phyloP scores from a whole-genome alignment of 2,888 invertebrate genomes.

The Altica lythri region DNA sequence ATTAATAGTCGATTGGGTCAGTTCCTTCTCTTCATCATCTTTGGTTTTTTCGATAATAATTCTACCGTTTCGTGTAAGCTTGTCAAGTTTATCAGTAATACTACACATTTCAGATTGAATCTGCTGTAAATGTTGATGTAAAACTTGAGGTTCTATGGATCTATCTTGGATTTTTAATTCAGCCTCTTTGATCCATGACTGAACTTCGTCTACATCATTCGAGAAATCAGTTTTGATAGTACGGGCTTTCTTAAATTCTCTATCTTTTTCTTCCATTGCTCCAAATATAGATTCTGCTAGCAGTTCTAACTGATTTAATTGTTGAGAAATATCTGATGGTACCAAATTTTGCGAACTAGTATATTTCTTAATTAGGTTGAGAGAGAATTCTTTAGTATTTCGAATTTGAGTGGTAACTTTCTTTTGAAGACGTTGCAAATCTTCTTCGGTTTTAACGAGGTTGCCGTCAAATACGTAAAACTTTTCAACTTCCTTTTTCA shows the following conservation, averaged over 20 bases:
- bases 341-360: slow-evolving; percentile 65
- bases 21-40: slow-evolving; percentile 75
- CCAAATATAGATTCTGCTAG: slow-evolving; percentile 77
- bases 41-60: slow-evolving; percentile 79
- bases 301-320: slow-evolving; percentile 81
- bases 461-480: slow-evolving; percentile 81
- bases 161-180: slow-evolving; percentile 80
- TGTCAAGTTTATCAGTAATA: slow-evolving; percentile 76
- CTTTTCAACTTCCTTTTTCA: slow-evolving; percentile 68
- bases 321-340: slow-evolving; percentile 79
- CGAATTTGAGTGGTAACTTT: slow-evolving; percentile 64
- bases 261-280: slow-evolving; percentile 85
- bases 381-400: slow-evolving; percentile 64
- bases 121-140: slow-evolving; percentile 77
- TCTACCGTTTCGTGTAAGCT: slow-evolving; percentile 77
- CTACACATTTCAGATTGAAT: slow-evolving; percentile 75
- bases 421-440: slow-evolving; percentile 63
- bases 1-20: slow-evolving; percentile 75
- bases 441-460: slow-evolving; percentile 65
- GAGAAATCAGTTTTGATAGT: slow-evolving; percentile 81
- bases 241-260: slow-evolving; percentile 85
- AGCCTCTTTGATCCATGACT: slow-evolving; percentile 81
- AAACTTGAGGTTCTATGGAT: slow-evolving; percentile 73
- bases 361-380: slow-evolving; percentile 66
- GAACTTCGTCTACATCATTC: slow-evolving; percentile 78